These are phyloP conservation scores for Prunella himalayana DNA, from an alignment of 2,113 vertebrate species.

Conservation along the genomic window DNA sequence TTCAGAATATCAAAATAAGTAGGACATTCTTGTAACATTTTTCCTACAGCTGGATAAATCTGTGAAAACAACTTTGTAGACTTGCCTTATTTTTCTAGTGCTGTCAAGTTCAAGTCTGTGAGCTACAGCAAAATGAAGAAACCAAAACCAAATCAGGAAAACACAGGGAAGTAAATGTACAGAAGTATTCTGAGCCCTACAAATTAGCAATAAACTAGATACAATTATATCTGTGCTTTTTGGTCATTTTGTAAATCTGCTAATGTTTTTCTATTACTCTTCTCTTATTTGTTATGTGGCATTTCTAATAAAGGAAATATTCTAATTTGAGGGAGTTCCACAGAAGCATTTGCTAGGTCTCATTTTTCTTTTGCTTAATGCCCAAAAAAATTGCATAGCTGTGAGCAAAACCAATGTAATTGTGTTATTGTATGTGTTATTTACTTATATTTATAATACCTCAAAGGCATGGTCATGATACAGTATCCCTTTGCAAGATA, in stretches of 20 bases:
- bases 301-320: conserved; percentile 18
- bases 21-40: not conserved
- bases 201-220: not conserved
- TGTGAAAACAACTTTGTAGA: not conserved
- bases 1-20: conserved; percentile 15
- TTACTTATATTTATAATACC: conserved; percentile 1
- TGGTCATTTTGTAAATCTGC: not conserved
- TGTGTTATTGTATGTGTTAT: not conserved
- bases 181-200: not conserved
- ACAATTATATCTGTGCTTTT: not conserved
- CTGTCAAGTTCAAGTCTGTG: not conserved
- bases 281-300: not conserved
- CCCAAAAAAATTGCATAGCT: conserved; percentile 1
- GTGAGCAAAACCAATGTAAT: conserved; percentile 28
- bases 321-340: not conserved
- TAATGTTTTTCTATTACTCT: not conserved
- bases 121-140: not conserved
- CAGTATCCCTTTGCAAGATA: not conserved
- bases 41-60: not conserved
- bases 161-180: not conserved
- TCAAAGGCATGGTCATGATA: not conserved
- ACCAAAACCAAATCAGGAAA: not conserved
- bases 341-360: not conserved
- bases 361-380: conserved; percentile 27
- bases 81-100: not conserved